Conservation (phyloP, 2,888 invertebrate genomes). For the Tupiocoris notatus region DNA sequence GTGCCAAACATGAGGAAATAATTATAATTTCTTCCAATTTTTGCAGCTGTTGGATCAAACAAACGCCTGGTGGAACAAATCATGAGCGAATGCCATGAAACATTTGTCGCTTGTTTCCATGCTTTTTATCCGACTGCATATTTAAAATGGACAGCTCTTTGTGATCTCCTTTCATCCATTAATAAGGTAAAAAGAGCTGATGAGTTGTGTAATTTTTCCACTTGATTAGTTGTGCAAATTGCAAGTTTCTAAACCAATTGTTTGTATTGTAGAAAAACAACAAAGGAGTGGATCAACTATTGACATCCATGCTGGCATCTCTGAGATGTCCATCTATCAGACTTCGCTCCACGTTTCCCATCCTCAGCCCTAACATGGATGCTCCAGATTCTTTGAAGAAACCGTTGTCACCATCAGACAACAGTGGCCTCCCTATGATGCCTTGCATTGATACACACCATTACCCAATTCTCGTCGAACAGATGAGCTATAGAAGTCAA, state of each 20-base stretch:
- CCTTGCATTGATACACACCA: conserved; percentile 67
- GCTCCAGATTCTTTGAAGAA: conserved; percentile 57
- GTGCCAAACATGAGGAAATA: background rate
- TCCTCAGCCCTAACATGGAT: conserved; percentile 58
- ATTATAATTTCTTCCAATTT: too few species aligned
- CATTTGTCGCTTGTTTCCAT: conserved; percentile 89
- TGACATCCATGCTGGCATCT: conserved; percentile 73
- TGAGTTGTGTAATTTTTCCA: too few species aligned
- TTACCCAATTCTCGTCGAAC: conserved; percentile 74
- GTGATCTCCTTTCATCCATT: conserved; percentile 73
- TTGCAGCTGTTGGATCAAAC: conserved; percentile 44
- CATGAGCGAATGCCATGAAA: conserved; percentile 84
- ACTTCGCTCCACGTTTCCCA: conserved; percentile 71
- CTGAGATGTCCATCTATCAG: conserved; percentile 76
- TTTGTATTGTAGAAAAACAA: conserved; percentile 46
- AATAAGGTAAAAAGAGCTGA: conserved; percentile 60
- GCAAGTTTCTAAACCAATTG: too few species aligned
- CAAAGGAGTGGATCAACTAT: conserved; percentile 45
- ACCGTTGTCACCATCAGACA: conserved; percentile 67
- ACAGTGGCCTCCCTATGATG: conserved; percentile 66
- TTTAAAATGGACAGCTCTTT: conserved; percentile 89
- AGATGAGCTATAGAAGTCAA: conserved; percentile 70
- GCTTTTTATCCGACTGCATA: conserved; percentile 93
- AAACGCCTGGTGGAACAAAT: conserved; percentile 66
- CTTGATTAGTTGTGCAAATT: too few species aligned